These are phyloP conservation scores for Tetramorium alpestre DNA, from an alignment of 1,140 invertebrate species.

Conservation along the genomic window DNA sequence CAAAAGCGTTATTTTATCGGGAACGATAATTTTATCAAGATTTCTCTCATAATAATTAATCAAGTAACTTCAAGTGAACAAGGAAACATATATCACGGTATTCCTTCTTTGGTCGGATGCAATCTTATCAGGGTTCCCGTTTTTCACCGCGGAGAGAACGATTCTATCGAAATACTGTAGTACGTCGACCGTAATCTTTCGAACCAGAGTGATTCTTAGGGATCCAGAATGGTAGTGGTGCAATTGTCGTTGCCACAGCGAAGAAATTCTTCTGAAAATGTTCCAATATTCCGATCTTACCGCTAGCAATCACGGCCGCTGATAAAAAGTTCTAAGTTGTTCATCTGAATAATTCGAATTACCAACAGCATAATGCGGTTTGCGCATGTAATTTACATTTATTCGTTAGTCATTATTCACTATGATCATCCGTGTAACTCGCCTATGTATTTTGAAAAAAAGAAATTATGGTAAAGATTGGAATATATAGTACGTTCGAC, in stretches of 20 bases:
- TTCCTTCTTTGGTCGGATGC: constrained; percentile 11
- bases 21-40: constrained; percentile 22
- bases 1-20: not conserved
- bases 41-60: constrained; percentile 53
- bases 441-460: not conserved
- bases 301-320: constrained; percentile 5
- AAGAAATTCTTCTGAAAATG: constrained; percentile 54
- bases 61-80: constrained; percentile 50
- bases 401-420: not conserved
- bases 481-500: not conserved
- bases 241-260: constrained; percentile 52
- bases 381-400: constrained; percentile 29
- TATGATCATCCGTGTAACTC: not conserved
- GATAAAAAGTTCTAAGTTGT: constrained; percentile 19
- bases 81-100: constrained; percentile 43
- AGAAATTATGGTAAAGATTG: not conserved
- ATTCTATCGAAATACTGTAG: constrained; percentile 59
- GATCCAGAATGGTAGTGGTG: constrained; percentile 45
- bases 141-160: constrained; percentile 45
- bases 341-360: constrained; percentile 40
- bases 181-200: constrained; percentile 57
- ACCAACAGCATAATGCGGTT: constrained; percentile 10
- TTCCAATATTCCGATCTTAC: constrained; percentile 44
- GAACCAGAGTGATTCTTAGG: constrained; percentile 46
- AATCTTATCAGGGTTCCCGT: constrained; percentile 57